A percentile compares a stretch with the other conserved stretches of the same genome.
phyloP scores from a whole-genome alignment of 1,140 invertebrate species.

The Aphaenogaster rudis region DNA sequence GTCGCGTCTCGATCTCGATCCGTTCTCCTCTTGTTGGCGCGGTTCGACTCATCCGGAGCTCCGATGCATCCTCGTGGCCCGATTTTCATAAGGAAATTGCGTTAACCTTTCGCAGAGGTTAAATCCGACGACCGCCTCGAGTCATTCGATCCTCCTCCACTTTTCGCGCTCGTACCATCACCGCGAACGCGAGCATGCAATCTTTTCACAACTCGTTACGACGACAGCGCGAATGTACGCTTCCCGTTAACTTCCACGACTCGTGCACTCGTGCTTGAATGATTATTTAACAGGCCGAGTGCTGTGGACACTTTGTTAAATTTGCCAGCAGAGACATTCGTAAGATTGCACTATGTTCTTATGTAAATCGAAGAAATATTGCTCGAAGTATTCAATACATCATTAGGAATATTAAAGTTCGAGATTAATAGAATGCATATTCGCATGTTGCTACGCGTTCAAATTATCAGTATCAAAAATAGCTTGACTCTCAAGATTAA shows the following conservation, averaged over 20 bases:
- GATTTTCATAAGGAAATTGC: slow-evolving; percentile 70
- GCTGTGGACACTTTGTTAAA: slow-evolving; percentile 26
- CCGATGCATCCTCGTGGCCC: slow-evolving; percentile 41
- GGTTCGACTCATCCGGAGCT: slow-evolving; percentile 17
- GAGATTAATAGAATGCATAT: background rate
- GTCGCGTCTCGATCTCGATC: slow-evolving; percentile 70
- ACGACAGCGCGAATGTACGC: slow-evolving; percentile 41
- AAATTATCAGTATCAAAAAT: background rate
- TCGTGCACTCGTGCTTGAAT: slow-evolving; percentile 2
- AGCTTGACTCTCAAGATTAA: background rate
- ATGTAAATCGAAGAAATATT: background rate
- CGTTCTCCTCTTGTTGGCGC: slow-evolving; percentile 54
- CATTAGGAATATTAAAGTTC: background rate
- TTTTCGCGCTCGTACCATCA: slow-evolving; percentile 50
- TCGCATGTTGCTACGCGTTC: background rate
- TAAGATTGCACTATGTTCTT: background rate
- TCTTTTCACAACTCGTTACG: slow-evolving; percentile 57
- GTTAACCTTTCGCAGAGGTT: slow-evolving; percentile 53
- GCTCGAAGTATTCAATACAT: background rate
- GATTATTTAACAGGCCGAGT: slow-evolving; percentile 34
- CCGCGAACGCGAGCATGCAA: slow-evolving; percentile 25
- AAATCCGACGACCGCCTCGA: slow-evolving; percentile 48
- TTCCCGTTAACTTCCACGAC: slow-evolving; percentile 38
- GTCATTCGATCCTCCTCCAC: slow-evolving; percentile 40
- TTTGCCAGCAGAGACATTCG: background rate